Base-by-base conservation (phyloP, 2,797 vertebrate genomes). In the Coccyzus lansbergi region DNA sequence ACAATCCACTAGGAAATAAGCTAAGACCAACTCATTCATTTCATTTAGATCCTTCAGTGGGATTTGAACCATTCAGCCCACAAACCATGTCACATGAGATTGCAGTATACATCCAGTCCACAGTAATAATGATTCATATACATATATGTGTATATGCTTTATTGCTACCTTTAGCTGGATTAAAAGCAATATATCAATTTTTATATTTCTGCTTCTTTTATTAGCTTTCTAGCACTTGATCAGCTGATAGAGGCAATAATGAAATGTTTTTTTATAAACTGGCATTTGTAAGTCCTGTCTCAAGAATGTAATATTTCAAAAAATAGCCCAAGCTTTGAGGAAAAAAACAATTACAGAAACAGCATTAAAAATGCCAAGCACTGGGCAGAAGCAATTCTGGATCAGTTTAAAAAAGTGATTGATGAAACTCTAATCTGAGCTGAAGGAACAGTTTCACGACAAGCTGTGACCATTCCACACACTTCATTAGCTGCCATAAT, bases 401-500 rank as follows among this genome's bases (percentile, higher is more conserved):
- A 97, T 98, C 98, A 98, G 98, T 98, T 99, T 99, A 98, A 98
- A 98, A 98, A 98, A 97, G 98, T 99, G 99, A 99, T 98, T 98
- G 98, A 98, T 98, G 98, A 98, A 98, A 98, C 98, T 98, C 98
- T 99, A 99, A 99, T 99, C 98, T 95, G 96, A 99, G 98, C 97
- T 98, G 99, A 99, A 98, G 97, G 98, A 98, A 98, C 98, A 97
- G 98, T 98, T 98, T 97, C 98, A 98, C 96, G 94, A 98, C 97
- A 98, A 98, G 98, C 99, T 98, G 98, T 98, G 98, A 98, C 99
- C 98, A 98, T 98, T 98, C 98, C 98, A 98, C 98, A 98, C 98
- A 99, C 98, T 99, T 99, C 98, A 99, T 99, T 99, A 99, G 98
- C 98, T 98, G 96, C 98, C 98, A 98, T 99, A 99, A 99, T 99